These are phyloP conservation scores for roundworm (Caenorhabditis elegans) DNA, from an alignment of 1,140 invertebrate genomes.

Conservation along the genomic window DNA sequence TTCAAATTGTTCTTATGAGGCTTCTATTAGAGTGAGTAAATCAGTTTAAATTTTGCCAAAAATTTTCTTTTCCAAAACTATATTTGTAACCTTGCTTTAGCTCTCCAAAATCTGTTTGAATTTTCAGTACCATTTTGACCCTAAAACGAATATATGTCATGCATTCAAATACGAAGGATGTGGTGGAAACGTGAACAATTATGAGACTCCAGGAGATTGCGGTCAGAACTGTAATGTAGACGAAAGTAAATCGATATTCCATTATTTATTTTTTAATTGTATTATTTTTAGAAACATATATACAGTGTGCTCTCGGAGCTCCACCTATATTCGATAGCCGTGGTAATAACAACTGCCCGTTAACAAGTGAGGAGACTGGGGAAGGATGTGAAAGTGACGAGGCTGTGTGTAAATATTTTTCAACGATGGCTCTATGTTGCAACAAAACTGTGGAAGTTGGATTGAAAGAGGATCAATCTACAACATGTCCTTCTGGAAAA, in stretches of 20 bases:
- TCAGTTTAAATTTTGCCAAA: no score
- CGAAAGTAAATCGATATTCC: slow-evolving; percentile 60
- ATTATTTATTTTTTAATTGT: slow-evolving; percentile 63
- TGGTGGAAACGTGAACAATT: slow-evolving; percentile 33
- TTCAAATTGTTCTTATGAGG: neutral
- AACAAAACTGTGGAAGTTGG: neutral
- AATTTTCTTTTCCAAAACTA: no score
- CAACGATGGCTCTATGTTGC: neutral
- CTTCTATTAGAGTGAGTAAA: neutral
- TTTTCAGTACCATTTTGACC: slow-evolving; percentile 35
- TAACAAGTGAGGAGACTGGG: neutral
- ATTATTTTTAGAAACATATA: neutral
- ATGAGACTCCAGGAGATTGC: slow-evolving; percentile 23
- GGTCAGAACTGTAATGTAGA: slow-evolving; percentile 74
- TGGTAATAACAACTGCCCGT: neutral
- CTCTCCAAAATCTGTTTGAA: no score
- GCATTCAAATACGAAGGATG: slow-evolving; percentile 35
- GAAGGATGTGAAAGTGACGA: neutral
- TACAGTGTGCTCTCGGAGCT: neutral
- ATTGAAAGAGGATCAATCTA: neutral
- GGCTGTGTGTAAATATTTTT: neutral
- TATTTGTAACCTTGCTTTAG: no score
- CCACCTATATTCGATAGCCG: neutral
- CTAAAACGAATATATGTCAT: neutral
- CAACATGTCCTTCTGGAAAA: neutral